A percentile compares a stretch with the other conserved stretches of the same genome.
Conservation (phyloP, 2,113 vertebrate species). For the Marmota flaviventris region DNA sequence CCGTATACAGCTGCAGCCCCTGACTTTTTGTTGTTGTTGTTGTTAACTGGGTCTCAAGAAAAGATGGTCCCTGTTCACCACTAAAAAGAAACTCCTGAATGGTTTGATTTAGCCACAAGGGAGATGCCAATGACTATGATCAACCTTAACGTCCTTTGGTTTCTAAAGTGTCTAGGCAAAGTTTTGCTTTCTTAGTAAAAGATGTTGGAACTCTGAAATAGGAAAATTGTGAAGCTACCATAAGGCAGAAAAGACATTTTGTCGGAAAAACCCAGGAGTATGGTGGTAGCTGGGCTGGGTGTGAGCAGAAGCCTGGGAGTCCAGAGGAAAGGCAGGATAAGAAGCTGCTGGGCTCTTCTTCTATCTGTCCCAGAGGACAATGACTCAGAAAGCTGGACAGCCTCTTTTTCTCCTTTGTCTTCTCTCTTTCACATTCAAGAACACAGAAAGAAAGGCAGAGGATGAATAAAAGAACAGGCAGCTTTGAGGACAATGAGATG, state of each 20-base stretch:
- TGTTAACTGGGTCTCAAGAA: slow-evolving; percentile 5
- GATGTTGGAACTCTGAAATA: not conserved
- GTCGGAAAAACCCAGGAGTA: not conserved
- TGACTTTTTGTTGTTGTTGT: not conserved
- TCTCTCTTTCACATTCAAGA: not conserved
- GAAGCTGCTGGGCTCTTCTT: accelerated
- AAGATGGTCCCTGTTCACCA: not conserved
- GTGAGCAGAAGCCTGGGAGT: not conserved
- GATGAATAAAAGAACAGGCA: not conserved
- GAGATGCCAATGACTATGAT: not conserved
- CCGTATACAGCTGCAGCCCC: too few relatives aligned
- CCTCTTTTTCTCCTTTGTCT: not conserved
- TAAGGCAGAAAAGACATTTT: not conserved
- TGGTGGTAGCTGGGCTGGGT: accelerated
- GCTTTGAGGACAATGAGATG: slow-evolving; percentile 62
- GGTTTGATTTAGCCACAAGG: not conserved
- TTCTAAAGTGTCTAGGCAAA: not conserved
- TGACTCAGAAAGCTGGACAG: accelerated
- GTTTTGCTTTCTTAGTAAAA: not conserved
- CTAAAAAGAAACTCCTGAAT: not conserved
- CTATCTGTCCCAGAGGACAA: not conserved
- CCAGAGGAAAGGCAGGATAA: accelerated
- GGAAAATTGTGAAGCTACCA: not conserved
- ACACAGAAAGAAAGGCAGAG: not conserved
- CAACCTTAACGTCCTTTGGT: not conserved